Conservation (phyloP, 2,113 vertebrate genomes). For the Bubalus kerabau region DNA sequence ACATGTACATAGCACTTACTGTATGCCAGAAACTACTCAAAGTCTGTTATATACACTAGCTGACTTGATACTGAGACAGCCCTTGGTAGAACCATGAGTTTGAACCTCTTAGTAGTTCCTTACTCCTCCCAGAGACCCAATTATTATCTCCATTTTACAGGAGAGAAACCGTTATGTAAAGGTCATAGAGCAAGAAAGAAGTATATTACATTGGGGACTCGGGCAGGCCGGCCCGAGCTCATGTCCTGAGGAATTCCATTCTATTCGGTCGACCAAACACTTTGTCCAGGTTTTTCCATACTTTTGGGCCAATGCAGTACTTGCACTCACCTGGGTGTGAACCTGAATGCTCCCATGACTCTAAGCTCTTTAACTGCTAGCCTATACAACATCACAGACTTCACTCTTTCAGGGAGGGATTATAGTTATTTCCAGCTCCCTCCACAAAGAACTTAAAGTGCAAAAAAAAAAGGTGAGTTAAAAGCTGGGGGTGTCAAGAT, state of each 20-base stretch:
- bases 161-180: background rate
- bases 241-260: background rate
- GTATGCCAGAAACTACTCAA: fast-evolving
- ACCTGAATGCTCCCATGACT: background rate
- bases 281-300: background rate
- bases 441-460: background rate
- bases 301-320: background rate
- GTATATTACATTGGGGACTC: background rate
- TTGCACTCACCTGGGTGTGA: background rate
- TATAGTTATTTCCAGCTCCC: background rate
- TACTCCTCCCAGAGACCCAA: background rate
- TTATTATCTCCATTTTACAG: background rate
- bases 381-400: background rate
- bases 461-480: background rate
- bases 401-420: background rate
- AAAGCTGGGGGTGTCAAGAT: background rate
- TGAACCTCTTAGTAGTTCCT: background rate
- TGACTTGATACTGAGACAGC: background rate
- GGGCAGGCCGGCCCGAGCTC: background rate
- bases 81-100: background rate
- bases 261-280: background rate
- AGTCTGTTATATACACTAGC: background rate
- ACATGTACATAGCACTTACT: no score
- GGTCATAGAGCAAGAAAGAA: background rate
- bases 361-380: background rate